Evolutionary conservation across 2,797 vertebrate genomes (phyloP).

Genomic region (Pseudopleuronectes americanus): DNA sequence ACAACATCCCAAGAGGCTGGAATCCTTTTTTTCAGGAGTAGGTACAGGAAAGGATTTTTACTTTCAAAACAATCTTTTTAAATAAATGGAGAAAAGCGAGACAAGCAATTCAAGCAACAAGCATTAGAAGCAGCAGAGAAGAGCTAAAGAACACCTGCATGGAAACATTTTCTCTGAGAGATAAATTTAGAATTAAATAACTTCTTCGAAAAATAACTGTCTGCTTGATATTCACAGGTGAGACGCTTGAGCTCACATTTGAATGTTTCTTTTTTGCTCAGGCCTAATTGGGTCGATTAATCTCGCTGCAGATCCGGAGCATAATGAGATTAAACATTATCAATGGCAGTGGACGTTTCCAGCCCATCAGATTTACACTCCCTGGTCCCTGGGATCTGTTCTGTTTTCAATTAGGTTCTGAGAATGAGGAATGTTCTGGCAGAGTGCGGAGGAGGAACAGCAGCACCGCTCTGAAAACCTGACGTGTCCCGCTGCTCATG

Average conservation of each 20-base stretch:
- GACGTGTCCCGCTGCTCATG: conserved; percentile 63
- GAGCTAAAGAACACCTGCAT: no score
- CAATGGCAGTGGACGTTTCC: conserved; percentile 72
- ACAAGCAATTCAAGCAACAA: not conserved
- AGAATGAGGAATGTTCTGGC: conserved; percentile 69
- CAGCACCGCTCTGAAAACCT: conserved; percentile 57
- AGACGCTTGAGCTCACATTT: conserved; percentile 58
- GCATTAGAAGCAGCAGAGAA: no score
- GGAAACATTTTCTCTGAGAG: no score
- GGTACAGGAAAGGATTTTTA: no score
- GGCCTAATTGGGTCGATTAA: conserved; percentile 82
- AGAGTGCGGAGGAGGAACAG: conserved; percentile 60
- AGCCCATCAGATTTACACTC: conserved; percentile 79
- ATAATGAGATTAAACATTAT: conserved; percentile 79
- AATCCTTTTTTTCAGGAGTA: no score
- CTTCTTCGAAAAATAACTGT: conserved; percentile 62
- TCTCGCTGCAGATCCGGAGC: conserved; percentile 72
- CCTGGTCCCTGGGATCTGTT: conserved; percentile 74
- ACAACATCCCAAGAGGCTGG: no score
- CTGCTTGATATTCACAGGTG: conserved; percentile 65
- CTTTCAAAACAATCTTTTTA: no score
- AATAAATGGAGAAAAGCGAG: no score
- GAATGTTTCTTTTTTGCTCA: conserved; percentile 64
- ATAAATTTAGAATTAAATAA: not conserved
- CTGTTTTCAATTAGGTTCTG: conserved; percentile 82